A percentile compares a stretch with the other conserved stretches of the same genome.
Evolutionary conservation across 2,113 vertebrate species (phyloP).

Genomic region (Diphyllodes magnificus): DNA sequence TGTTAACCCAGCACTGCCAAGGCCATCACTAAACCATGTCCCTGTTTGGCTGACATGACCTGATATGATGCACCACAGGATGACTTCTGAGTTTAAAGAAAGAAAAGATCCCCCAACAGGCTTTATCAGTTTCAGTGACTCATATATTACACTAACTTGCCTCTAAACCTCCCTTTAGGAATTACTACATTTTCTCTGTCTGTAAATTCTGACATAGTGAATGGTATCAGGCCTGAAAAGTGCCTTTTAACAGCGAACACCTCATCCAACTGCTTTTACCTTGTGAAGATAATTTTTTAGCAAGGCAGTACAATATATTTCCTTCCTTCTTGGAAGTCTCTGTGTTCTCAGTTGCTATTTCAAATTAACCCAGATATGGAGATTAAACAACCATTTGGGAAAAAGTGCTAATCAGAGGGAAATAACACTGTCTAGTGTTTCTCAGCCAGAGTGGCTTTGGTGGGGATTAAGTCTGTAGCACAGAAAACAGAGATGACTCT

Average conservation of each 20-base stretch:
- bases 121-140: background rate
- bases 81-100: background rate
- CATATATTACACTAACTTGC: background rate
- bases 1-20: background rate
- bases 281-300: background rate
- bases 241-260: background rate
- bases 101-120: background rate
- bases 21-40: background rate
- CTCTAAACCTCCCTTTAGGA: background rate
- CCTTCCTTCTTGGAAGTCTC: background rate
- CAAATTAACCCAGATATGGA: constrained; percentile 46
- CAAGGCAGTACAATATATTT: background rate
- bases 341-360: constrained; percentile 17
- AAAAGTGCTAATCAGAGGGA: constrained; percentile 17
- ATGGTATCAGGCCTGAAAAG: background rate
- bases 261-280: background rate
- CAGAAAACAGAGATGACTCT: constrained; percentile 10
- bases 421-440: constrained; percentile 23
- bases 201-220: background rate
- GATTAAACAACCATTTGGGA: constrained; percentile 40
- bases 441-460: constrained; percentile 24
- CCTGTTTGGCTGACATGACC: background rate
- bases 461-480: constrained; percentile 28
- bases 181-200: background rate
- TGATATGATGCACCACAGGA: background rate